Conservation (phyloP, 92 coral and sea anemone genomes). For the Paramuricea clavata region DNA sequence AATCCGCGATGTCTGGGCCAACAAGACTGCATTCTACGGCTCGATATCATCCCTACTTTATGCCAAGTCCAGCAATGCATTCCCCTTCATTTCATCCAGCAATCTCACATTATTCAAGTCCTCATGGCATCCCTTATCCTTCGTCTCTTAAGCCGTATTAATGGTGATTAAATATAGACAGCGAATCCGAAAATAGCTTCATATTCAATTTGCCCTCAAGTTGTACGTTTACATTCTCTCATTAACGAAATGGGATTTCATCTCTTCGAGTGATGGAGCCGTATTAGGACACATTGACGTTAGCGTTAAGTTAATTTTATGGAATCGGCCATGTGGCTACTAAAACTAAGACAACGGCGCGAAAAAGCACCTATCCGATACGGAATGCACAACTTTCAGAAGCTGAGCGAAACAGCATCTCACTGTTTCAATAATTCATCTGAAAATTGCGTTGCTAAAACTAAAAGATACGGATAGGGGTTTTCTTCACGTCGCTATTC, state of each 20-base stretch:
- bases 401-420: too few relatives aligned
- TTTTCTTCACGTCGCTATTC: too few relatives aligned
- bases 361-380: too few relatives aligned
- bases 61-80: slow-evolving; percentile 32
- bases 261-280: neutral
- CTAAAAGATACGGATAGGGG: too few relatives aligned
- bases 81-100: slow-evolving; percentile 36
- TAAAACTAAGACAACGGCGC: too few relatives aligned
- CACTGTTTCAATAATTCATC: too few relatives aligned
- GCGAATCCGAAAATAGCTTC: neutral
- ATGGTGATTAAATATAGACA: neutral
- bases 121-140: slow-evolving; percentile 29
- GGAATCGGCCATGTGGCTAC: neutral
- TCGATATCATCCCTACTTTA: slow-evolving; percentile 89
- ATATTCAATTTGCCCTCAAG: neutral
- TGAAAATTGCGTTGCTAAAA: too few relatives aligned
- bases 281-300: neutral
- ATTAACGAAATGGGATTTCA: neutral
- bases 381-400: too few relatives aligned
- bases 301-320: too few relatives aligned
- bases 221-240: neutral
- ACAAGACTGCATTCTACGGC: slow-evolving; percentile 77
- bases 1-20: slow-evolving; percentile 69
- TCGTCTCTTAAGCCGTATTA: slow-evolving; percentile 37
- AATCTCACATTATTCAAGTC: slow-evolving; percentile 37